A percentile compares a stretch with the other conserved stretches of the same genome.
These are phyloP conservation scores for Venturia canescens DNA, from an alignment of 1,140 invertebrate genomes.

Conservation along the genomic window DNA sequence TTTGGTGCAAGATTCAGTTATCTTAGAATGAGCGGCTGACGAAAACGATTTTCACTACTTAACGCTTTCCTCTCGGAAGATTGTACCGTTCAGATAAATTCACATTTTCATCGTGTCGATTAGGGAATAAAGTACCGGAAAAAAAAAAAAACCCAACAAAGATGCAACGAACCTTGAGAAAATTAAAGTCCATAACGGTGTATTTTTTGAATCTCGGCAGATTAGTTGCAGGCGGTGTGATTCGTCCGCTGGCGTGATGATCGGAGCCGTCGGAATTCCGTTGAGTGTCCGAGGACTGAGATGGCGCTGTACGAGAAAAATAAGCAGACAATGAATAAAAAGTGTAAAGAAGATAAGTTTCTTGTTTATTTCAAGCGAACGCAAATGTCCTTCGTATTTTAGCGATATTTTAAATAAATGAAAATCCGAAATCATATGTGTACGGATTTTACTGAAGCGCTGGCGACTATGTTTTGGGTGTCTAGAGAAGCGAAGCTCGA, in stretches of 20 bases:
- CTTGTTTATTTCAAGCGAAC: not conserved
- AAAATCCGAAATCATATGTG: not conserved
- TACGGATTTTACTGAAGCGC: not conserved
- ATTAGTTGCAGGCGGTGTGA: conserved; percentile 89
- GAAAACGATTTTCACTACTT: too few species aligned
- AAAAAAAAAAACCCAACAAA: too few species aligned
- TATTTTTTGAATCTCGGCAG: conserved; percentile 94
- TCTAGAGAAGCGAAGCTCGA: conserved; percentile 17
- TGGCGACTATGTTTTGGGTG: not conserved
- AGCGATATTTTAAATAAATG: not conserved
- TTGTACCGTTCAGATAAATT: not conserved
- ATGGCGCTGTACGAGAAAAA: conserved; percentile 67
- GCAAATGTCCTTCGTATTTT: not conserved
- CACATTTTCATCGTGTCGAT: not conserved
- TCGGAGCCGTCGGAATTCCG: conserved; percentile 70
- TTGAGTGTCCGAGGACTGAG: conserved; percentile 72
- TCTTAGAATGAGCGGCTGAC: too few species aligned
- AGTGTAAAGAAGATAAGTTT: not conserved
- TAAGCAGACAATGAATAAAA: conserved; percentile 30
- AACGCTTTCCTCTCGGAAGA: too few species aligned
- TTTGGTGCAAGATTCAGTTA: not conserved
- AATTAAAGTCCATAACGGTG: conserved; percentile 92
- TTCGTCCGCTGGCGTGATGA: conserved; percentile 84
- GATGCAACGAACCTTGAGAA: conserved; percentile 85
- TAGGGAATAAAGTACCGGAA: too few species aligned